Base-by-base conservation (phyloP, 2,888 invertebrate genomes). In the Phyto melanocephala region DNA sequence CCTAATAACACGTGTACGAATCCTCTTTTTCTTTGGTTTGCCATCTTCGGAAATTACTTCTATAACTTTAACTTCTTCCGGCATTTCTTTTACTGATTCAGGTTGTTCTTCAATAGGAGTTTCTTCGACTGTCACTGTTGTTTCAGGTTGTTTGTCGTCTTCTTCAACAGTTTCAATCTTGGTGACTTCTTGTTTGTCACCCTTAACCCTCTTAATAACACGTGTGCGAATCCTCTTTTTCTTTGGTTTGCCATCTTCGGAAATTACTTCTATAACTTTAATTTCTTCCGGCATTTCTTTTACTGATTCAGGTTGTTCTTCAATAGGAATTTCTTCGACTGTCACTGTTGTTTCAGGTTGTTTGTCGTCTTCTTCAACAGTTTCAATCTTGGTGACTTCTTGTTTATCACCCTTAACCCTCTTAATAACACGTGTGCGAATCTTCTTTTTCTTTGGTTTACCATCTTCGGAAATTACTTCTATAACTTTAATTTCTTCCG, bases 331-430 rank as follows among this genome's bases (percentile, higher is more conserved):
- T 67, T 85, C 86, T 83, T 83, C 85, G 42, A 83, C 86, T 20
- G 87, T 86, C 1, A 88, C 85, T 0, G 88, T 89, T 4, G 89
- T 91, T 82, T 89, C 86, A n/a, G 92, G 92, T 81, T 89, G 86
- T 81, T 91, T 88, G 13, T 88, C 91, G 82, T 91, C 91, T 86
- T 91, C 89, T 85, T 88, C 88, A 28, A 91, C 87, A 2, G 91
- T 91, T 24, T 90, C 85, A 62, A 91, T 90, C 86, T 91, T 89
- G 0, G 91, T 92, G 22, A 90, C 86, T 85, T 92, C 90, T 70
- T 90, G 86, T 86, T 90, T 90, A 15, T 52, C 81, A 33, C 81
- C 81, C 58, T 78, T 81, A 2, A 70, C 35, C 74, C 74, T 81
- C 20, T 81, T 81, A 17, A 81, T 81, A 4, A 81, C 74, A 15